Percentiles rank a stretch among this genome's conserved stretches.
phyloP scores from a whole-genome alignment of 2,797 vertebrate species.

The Schizothorax lantsangensis region DNA sequence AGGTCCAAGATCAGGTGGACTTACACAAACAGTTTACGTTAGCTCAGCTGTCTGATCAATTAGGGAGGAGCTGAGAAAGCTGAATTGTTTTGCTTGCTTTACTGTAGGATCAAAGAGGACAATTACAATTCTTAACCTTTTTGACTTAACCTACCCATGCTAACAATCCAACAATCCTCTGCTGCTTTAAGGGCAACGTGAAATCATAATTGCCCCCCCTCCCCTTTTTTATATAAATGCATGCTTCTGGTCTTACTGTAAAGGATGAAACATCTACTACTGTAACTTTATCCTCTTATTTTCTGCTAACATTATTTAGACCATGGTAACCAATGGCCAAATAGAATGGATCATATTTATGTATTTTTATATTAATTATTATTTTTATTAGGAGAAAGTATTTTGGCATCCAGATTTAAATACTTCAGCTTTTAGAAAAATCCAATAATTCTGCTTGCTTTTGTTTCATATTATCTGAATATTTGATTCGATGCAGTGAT shows the following conservation, averaged over 20 bases:
- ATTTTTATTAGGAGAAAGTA: not conserved
- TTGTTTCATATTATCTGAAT: not conserved
- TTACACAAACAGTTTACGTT: conserved; percentile 30
- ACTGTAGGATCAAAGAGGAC: not conserved
- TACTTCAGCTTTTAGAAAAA: not conserved
- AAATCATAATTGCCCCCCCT: not conserved
- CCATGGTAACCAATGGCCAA: not conserved
- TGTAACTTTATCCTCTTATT: not conserved
- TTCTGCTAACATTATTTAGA: not conserved
- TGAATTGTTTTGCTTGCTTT: conserved; percentile 12
- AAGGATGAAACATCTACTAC: not conserved
- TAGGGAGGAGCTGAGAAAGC: conserved; percentile 13
- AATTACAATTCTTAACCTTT: not conserved
- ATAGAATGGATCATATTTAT: not conserved
- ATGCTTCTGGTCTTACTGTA: not conserved
- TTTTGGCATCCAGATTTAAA: not conserved
- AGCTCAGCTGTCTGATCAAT: conserved; percentile 28
- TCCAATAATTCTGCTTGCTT: not conserved
- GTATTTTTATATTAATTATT: too few relatives aligned
- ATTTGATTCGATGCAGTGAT: not conserved
- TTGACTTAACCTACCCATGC: not conserved
- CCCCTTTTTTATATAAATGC: too few relatives aligned
- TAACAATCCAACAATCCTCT: not conserved
- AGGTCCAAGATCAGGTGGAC: conserved; percentile 26
- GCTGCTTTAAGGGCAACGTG: not conserved